Conservation (phyloP, 2,797 vertebrate genomes). For the Cottoperca gobio region DNA sequence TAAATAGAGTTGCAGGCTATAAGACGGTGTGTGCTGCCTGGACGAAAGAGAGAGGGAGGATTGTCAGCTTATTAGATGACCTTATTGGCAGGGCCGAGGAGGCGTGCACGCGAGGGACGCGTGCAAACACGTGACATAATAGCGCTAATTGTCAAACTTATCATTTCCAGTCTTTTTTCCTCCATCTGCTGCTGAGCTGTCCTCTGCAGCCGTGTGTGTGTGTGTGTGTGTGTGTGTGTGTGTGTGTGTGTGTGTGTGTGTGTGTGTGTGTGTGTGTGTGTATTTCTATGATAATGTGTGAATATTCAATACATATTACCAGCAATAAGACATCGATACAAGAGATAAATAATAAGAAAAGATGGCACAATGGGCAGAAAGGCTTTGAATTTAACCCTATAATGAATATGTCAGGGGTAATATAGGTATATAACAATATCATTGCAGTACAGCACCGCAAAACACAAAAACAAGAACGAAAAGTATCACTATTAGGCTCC, state of each 20-base stretch:
- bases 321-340: background rate
- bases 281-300: background rate
- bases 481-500: background rate
- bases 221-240: too few relatives aligned
- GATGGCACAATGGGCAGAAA: too few relatives aligned
- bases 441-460: background rate
- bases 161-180: constrained; percentile 12
- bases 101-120: background rate
- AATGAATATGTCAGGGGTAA: background rate
- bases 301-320: background rate
- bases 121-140: background rate
- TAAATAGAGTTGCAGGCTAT: constrained; percentile 21
- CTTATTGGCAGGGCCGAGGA: constrained; percentile 56
- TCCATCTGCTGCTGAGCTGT: constrained; percentile 3
- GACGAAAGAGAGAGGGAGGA: constrained; percentile 30
- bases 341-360: background rate
- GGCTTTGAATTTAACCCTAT: background rate
- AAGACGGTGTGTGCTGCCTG: background rate
- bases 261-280: too few relatives aligned
- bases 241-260: too few relatives aligned
- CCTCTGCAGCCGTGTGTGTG: too few relatives aligned
- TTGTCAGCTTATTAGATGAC: constrained; percentile 76
- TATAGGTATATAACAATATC: background rate
- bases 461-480: background rate
- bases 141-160: constrained; percentile 19